Evolutionary conservation across 2,797 vertebrate genomes (phyloP).

Genomic region (Acanthurus leucopareius): DNA sequence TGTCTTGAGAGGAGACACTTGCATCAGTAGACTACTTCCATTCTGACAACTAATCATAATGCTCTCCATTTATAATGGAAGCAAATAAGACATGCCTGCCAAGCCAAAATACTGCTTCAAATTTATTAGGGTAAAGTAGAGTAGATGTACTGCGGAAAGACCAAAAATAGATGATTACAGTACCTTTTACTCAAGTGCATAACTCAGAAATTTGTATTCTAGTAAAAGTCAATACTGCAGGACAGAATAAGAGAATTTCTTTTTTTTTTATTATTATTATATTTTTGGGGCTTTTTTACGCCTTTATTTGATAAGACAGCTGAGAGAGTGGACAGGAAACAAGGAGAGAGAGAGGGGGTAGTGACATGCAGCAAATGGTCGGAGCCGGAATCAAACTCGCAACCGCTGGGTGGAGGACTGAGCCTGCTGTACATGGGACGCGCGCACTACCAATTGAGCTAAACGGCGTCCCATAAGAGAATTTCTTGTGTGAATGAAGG

Average conservation of each 20-base stretch:
- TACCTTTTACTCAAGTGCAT: not conserved
- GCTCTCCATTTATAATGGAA: constrained; percentile 27
- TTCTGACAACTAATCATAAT: constrained; percentile 27
- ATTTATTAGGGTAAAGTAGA: not conserved
- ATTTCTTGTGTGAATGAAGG: not conserved
- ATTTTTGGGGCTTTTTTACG: too few relatives aligned
- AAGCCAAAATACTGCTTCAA: not conserved
- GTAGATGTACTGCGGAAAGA: not conserved
- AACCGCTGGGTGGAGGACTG: too few relatives aligned
- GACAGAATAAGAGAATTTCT: not conserved
- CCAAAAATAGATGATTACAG: not conserved
- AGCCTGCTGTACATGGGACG: too few relatives aligned
- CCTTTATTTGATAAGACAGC: too few relatives aligned
- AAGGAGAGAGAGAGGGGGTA: too few relatives aligned
- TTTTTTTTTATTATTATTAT: too few relatives aligned
- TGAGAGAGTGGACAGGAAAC: too few relatives aligned
- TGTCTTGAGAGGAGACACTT: too few relatives aligned
- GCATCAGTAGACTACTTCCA: constrained; percentile 5
- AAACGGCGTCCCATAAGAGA: too few relatives aligned
- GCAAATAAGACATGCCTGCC: constrained; percentile 29
- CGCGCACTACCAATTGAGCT: too few relatives aligned
- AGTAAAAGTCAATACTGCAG: not conserved
- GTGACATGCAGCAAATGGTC: too few relatives aligned
- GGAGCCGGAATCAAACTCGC: too few relatives aligned
- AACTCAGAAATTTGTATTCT: not conserved